Conservation (phyloP, 2,113 vertebrate species). For the Ariopsis seemanni region DNA sequence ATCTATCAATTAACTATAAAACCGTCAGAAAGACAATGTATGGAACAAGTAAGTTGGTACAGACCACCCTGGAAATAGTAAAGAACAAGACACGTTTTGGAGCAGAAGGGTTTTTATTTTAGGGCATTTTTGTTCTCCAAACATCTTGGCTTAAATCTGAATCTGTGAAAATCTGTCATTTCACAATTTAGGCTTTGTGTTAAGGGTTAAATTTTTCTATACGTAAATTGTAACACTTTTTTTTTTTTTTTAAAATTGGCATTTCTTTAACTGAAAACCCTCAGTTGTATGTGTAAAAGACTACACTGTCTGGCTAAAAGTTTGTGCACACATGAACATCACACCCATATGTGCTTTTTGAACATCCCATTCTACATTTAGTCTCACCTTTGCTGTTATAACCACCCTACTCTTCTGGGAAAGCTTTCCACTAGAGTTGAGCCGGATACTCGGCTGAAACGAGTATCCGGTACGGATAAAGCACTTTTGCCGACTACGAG, state of each 20-base stretch:
- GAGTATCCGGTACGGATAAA: too few species aligned
- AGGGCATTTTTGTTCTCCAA: neutral
- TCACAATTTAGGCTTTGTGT: neutral
- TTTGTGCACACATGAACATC: neutral
- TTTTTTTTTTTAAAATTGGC: neutral
- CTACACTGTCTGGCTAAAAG: neutral
- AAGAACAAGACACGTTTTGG: neutral
- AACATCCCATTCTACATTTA: too few species aligned
- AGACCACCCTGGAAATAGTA: neutral
- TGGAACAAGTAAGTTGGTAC: neutral
- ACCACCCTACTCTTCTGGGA: too few species aligned
- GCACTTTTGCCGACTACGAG: too few species aligned
- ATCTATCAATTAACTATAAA: neutral
- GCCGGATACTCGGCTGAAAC: too few species aligned
- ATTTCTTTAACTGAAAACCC: neutral
- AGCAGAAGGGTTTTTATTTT: neutral
- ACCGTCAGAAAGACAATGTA: neutral
- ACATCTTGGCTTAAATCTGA: neutral
- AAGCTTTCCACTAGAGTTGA: too few species aligned
- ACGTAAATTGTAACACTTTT: neutral
- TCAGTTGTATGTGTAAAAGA: neutral
- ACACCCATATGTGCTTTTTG: neutral
- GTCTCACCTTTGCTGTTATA: too few species aligned
- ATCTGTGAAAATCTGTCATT: neutral
- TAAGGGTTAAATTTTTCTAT: neutral